Base-by-base conservation (phyloP, 2,113 vertebrate species). In the Buteo buteo region DNA sequence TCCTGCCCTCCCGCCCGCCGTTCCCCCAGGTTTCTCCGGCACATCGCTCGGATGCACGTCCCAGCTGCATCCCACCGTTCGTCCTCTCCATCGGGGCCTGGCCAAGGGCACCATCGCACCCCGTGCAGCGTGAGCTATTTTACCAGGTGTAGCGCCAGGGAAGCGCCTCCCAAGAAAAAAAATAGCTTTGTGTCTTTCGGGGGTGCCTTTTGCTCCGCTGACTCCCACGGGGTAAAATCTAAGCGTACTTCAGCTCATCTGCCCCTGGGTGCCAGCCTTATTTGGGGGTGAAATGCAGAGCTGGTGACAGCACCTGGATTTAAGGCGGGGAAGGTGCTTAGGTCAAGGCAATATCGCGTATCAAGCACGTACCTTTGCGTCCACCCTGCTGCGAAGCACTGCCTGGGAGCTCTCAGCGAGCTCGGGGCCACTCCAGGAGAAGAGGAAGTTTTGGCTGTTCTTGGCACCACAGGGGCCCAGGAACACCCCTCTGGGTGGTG, bases 31-130 rank as follows among this genome's bases (percentile, higher is more conserved):
- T 26, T 38, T 58, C 55, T n/a, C 40, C 5, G 1, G 70, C 4
- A 1, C 42, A 2, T 5, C 3, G 13, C 64, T 74, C 0, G 0
- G 40, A 24, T 52, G 42, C 13, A 0, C 4, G 3, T 44, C 82
- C 64, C 67, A 4, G n/a, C 83, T 32, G 70, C 17, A n/a, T 32
- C 72, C 38, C 29, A 0, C 44, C 2, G 0, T 24, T 36, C 18
- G 1, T 31, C 73, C 57, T 58, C 12, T 13, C 21, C 67, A 1
- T 9, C 25, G 5, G 20, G 42, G n/a, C 77, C 50, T 26, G 71
- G 49, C 61, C 72, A 16, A 16, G 38, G 42, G 24, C 54, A 65
- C 50, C 55, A 3, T 38, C 24, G 0, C 26, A 14, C 21, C 24
- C 59, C 3, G 2, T 1, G 14, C 44, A 28, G 34, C 40, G 82